These are phyloP conservation scores for Phragmatobia fuliginosa DNA, from an alignment of 2,888 invertebrate species.

Conservation along the genomic window DNA sequence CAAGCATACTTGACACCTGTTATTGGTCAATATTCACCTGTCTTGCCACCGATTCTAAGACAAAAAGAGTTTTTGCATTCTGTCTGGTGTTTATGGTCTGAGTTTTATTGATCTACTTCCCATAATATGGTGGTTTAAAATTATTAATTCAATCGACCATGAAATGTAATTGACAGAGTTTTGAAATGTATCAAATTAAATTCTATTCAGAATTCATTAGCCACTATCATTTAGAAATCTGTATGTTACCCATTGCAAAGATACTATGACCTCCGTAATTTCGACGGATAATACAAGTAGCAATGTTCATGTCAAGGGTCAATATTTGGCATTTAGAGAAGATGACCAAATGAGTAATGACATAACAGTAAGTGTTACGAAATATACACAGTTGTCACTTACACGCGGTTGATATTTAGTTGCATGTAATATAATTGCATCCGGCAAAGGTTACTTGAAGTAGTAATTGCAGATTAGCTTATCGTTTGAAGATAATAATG, in stretches of 20 bases:
- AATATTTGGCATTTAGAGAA: slow-evolving; percentile 81
- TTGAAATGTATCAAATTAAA: slow-evolving; percentile 2
- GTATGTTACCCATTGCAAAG: slow-evolving; percentile 20
- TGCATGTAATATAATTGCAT: slow-evolving; percentile 68
- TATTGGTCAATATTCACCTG: slow-evolving; percentile 63
- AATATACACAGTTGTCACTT: slow-evolving; percentile 72
- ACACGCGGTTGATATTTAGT: slow-evolving; percentile 66
- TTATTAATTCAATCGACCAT: neutral
- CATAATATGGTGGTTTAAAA: neutral
- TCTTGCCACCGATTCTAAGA: slow-evolving; percentile 53
- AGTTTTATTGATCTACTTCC: neutral
- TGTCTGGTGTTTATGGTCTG: neutral
- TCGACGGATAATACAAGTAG: slow-evolving; percentile 61
- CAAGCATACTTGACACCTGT: slow-evolving; percentile 57
- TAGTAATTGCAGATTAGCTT: slow-evolving; percentile 67
- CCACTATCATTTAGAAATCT: neutral
- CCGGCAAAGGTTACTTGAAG: slow-evolving; percentile 68
- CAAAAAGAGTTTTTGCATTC: slow-evolving; percentile 29
- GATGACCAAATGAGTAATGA: slow-evolving; percentile 64
- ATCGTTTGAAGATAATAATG: slow-evolving; percentile 56
- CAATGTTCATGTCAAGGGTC: slow-evolving; percentile 74
- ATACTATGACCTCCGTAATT: slow-evolving; percentile 26
- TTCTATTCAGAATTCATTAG: slow-evolving; percentile 4
- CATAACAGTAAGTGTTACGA: slow-evolving; percentile 69
- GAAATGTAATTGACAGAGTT: neutral